These are phyloP conservation scores for Caenorhabditis angaria DNA, from an alignment of 2,888 invertebrate species.

Conservation along the genomic window DNA sequence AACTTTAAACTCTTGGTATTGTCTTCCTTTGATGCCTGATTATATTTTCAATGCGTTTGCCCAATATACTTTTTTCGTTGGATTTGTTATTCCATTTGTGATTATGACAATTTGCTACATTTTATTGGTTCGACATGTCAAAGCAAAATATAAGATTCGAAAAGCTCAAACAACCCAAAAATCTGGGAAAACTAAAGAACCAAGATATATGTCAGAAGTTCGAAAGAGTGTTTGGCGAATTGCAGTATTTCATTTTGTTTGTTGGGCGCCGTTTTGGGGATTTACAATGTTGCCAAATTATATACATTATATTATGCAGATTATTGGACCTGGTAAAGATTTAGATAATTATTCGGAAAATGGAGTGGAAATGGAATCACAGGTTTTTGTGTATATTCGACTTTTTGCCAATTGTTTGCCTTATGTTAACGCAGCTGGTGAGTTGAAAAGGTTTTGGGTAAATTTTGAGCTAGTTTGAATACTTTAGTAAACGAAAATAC, in stretches of 20 bases:
- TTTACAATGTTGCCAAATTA: conserved; percentile 54
- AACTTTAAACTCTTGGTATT: conserved; percentile 25
- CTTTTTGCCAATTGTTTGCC: conserved; percentile 64
- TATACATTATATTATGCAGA: conserved; percentile 29
- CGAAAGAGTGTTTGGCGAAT: conserved; percentile 63
- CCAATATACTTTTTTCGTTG: conserved; percentile 60
- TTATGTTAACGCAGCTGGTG: conserved; percentile 66
- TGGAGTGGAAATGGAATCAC: conserved; percentile 8
- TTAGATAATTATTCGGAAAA: conserved; percentile 21
- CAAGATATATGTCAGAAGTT: conserved; percentile 63
- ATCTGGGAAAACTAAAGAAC: conserved; percentile 41
- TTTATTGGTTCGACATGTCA: conserved; percentile 62
- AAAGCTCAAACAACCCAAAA: conserved; percentile 31
- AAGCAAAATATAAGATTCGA: conserved; percentile 56
- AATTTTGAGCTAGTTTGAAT: too few species aligned
- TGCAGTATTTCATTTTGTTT: conserved; percentile 64
- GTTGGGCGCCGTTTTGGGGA: conserved; percentile 66
- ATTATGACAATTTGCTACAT: conserved; percentile 66
- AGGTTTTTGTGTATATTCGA: conserved; percentile 41
- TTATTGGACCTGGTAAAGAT: conserved; percentile 16
- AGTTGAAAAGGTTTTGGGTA: neutral
- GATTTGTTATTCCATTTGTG: conserved; percentile 57
- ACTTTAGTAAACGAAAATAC: too few species aligned
- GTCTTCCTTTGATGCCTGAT: conserved; percentile 46
- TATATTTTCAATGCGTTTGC: conserved; percentile 52